These are phyloP conservation scores for Plodia interpunctella DNA, from an alignment of 1,140 invertebrate species.

Conservation along the genomic window DNA sequence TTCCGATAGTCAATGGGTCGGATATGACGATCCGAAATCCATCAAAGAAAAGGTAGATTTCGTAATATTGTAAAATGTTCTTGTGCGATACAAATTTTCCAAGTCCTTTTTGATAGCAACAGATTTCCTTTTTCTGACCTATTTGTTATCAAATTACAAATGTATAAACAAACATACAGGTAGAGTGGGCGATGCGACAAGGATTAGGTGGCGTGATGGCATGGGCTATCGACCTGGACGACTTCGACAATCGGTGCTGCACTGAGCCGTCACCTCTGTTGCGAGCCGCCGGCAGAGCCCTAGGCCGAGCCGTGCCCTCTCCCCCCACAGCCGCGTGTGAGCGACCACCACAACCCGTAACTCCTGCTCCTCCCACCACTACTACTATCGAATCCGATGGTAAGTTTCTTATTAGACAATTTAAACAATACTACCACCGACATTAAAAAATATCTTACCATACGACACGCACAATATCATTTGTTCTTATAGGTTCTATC, in stretches of 20 bases:
- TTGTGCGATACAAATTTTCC: too few species aligned
- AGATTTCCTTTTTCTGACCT: too few species aligned
- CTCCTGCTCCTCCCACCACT: constrained; percentile 83
- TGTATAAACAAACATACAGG: constrained; percentile 55
- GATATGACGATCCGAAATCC: constrained; percentile 90
- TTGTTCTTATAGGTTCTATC: constrained; percentile 18
- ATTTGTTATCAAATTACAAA: too few species aligned
- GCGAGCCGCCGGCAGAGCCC: constrained; percentile 83
- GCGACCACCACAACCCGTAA: constrained; percentile 81
- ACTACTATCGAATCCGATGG: constrained; percentile 79
- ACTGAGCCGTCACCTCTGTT: constrained; percentile 86
- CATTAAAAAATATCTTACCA: too few species aligned
- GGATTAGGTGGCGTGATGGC: constrained; percentile 89
- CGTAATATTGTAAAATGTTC: too few species aligned
- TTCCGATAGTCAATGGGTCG: constrained; percentile 91
- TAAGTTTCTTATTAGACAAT: constrained; percentile 28
- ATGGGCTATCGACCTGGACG: constrained; percentile 95
- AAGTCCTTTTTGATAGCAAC: too few species aligned
- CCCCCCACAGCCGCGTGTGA: constrained; percentile 78
- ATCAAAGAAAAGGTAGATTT: constrained; percentile 86
- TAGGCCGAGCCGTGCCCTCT: constrained; percentile 81
- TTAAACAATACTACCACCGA: too few species aligned
- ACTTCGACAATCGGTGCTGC: constrained; percentile 90
- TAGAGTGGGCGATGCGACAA: constrained; percentile 83
- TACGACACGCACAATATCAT: neutral